Conservation (phyloP, 1,140 invertebrate species). For the Diplogasteroides magnus region DNA sequence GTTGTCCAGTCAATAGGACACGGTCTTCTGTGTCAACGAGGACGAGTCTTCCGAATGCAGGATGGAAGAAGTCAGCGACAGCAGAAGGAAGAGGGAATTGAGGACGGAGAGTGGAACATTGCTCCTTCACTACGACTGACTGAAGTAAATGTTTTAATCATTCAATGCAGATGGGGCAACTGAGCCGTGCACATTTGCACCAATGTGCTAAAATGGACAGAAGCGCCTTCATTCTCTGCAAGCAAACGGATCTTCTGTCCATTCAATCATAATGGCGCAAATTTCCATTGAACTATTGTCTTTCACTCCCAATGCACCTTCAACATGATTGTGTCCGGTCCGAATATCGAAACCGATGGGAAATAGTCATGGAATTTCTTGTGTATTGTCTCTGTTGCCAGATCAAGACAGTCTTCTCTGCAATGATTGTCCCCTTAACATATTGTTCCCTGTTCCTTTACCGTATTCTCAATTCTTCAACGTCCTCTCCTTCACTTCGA, state of each 20-base stretch:
- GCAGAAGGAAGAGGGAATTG: neutral
- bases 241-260: too few species aligned
- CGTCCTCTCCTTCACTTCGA: neutral
- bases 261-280: too few species aligned
- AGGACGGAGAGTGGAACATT: neutral
- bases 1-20: neutral
- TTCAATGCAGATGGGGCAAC: too few species aligned
- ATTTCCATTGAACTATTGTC: too few species aligned
- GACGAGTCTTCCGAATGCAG: neutral
- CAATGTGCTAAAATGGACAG: too few species aligned
- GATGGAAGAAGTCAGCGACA: neutral
- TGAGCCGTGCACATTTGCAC: too few species aligned
- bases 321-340: conserved; percentile 23
- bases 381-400: conserved; percentile 18
- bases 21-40: neutral
- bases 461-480: neutral
- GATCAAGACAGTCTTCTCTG: conserved; percentile 25
- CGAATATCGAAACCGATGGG: conserved; percentile 23
- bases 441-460: neutral
- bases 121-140: neutral
- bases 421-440: neutral
- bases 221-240: too few species aligned
- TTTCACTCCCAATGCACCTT: conserved; percentile 19
- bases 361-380: conserved; percentile 14
- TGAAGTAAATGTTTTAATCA: too few species aligned